Base-by-base conservation (phyloP, 2,113 vertebrate species). In the Anolis carolinensis region DNA sequence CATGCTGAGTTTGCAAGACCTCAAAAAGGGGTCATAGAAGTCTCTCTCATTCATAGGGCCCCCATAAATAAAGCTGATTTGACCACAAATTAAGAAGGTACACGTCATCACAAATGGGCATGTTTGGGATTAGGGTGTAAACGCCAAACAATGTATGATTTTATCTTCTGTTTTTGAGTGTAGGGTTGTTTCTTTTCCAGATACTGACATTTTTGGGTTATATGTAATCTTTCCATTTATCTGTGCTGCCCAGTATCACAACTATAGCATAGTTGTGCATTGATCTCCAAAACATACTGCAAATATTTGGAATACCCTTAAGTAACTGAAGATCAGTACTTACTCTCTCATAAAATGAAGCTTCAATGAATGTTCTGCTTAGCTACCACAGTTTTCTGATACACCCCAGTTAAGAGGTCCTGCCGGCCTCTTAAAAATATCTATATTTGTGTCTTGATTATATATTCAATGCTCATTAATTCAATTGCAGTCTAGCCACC, bases 401-500 rank as follows among this genome's bases (percentile, higher is more conserved):
- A 65, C 59, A n/a, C 36, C 34, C 25, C n/a, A 80, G 88, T 89
- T 62, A 27, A 74, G 9, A 75, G 90, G 39, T 13, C 25, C 82
- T 89, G 25, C 62, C 87, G 65, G 88, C 79, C 34, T 83, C 87
- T 23, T 21, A 79, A 85, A 86, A 90, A 73, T 70, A 72, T 68
- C 4, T 16, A 1, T 55, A 7, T 91, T 77, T 55, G 78, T 85
- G n/a, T 1, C 0, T 81, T 90, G 76, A 83, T 65, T 87, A 85
- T 83, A 89, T 88, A 55, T 7, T 52, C 3, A 9, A 9, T 5
- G 8, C 77, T 65, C 39, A 79, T 9, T 86, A 87, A 91, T 89
- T 73, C 8, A 63, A 72, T 88, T 30, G 67, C 27, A 88, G 83
- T 7, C 7, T 52, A 44, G 68, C 27, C 52, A 72, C 0, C 0